Conservation (phyloP, 2,113 vertebrate genomes). For the Dolichotis patagonum region DNA sequence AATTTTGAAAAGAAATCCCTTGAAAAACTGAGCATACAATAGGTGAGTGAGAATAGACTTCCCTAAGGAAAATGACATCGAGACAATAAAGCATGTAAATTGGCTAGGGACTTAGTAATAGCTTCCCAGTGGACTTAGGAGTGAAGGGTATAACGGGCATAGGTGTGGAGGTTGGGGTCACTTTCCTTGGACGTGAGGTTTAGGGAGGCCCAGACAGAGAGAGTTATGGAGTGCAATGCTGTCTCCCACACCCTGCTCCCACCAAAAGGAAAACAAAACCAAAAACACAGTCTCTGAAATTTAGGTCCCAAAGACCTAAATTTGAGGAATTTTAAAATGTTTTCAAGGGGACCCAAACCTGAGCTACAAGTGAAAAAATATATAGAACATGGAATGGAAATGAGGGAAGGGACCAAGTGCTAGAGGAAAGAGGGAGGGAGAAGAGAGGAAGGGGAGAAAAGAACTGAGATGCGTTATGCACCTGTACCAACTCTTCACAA, state of each 20-base stretch:
- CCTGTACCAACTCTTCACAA: not conserved
- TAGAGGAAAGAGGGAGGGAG: not conserved
- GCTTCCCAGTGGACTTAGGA: not conserved
- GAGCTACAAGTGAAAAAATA: not conserved
- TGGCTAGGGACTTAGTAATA: not conserved
- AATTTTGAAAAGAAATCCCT: slow-evolving; percentile 13
- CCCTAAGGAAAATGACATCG: not conserved
- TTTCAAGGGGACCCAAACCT: not conserved
- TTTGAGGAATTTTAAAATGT: not conserved
- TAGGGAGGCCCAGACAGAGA: not conserved
- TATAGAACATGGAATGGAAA: not conserved
- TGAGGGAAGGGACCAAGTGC: not conserved
- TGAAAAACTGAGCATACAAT: not conserved
- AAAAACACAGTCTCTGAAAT: not conserved
- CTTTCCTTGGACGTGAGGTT: not conserved
- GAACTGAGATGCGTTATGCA: not conserved
- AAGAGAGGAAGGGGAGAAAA: not conserved
- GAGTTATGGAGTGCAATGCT: not conserved
- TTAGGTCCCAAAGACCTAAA: not conserved
- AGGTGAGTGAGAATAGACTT: not conserved
- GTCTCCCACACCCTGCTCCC: fast-evolving
- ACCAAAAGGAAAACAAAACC: not conserved
- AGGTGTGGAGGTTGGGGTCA: not conserved
- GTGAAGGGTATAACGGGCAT: not conserved
- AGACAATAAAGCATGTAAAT: not conserved